phyloP scores from a whole-genome alignment of 2,888 invertebrate genomes.

The Campoletis raptor region DNA sequence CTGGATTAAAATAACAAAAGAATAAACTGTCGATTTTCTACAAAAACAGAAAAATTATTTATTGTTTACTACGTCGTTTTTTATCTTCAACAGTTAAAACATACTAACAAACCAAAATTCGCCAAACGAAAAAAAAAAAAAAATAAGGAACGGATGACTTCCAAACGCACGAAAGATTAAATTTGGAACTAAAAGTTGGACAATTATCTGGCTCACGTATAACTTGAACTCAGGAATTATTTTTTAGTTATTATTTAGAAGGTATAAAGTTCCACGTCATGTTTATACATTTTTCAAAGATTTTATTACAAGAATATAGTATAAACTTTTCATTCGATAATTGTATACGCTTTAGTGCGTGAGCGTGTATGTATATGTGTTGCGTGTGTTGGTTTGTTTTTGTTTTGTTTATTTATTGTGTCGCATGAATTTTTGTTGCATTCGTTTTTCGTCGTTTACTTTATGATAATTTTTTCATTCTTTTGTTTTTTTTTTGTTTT shows the following conservation, averaged over 20 bases:
- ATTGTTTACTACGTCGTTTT: background rate
- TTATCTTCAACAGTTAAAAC: background rate
- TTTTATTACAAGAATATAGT: conserved; percentile 85
- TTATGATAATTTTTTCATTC: conserved; percentile 44
- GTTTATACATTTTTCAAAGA: conserved; percentile 75
- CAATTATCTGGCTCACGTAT: background rate
- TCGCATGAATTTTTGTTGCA: conserved; percentile 49
- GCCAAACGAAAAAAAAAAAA: background rate
- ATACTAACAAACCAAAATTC: background rate
- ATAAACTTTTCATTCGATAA: conserved; percentile 81
- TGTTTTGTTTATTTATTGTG: conserved; percentile 6
- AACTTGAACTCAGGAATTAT: background rate
- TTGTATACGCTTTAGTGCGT: conserved; percentile 66
- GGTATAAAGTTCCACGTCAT: conserved; percentile 28
- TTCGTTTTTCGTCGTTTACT: conserved; percentile 29
- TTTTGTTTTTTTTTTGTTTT: conserved; percentile 62
- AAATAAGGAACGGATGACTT: background rate
- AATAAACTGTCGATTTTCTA: background rate
- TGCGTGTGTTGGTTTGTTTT: conserved; percentile 49
- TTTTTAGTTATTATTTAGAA: background rate
- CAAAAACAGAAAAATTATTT: background rate
- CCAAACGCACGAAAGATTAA: background rate
- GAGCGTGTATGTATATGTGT: conserved; percentile 56
- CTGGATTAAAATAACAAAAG: background rate
- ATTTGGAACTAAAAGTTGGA: background rate